Base-by-base conservation (phyloP, 2,113 vertebrate genomes). In the Antechinus stuartii region DNA sequence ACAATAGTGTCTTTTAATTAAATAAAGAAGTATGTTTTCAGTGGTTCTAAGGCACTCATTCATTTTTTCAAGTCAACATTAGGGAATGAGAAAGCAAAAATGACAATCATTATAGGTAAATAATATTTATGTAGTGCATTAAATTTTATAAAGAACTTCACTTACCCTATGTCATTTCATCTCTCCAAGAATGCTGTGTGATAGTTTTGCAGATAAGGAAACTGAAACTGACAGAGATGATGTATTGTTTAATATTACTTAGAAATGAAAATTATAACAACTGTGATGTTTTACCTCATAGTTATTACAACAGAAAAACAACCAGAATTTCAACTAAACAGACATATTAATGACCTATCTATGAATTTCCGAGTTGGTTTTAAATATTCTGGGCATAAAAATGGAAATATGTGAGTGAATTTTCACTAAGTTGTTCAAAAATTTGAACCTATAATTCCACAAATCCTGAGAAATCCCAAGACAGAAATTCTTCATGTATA, bases 21-120 rank as follows among this genome's bases (percentile, higher is more conserved):
- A 95, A 3, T 8, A 91, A 22, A 16, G n/a, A 93, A 52, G 16
- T 9, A 89, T 94, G 47, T 91, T 90, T 89, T 76, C 30, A 30
- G 24, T 3, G 90, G 52, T 49, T n/a, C 25, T 10, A 52, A 19
- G 8, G 16, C 2, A 95, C 2, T 90, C 47, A 95, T 91, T 94
- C 92, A 50, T 14, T 93, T 93, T 93, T 93, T 94, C 22, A 91
- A 23, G 55, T 61, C 52, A 93, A 24, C 56, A 89, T 89, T 54
- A 54, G 89, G 6, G 68, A 16, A 22, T 42, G 6, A 84, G 42
- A 7, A 84, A 84, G 42, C 14, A n/a, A 76, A 84, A 84, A 5
- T n/a, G 14, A 84, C 0, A 42, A n/a, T 76, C n/a, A 84, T 23
- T 84, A 22, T 22, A 84, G 5, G 2, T 42, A 42, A 6, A 19